Base-by-base conservation (phyloP, 1,140 invertebrate species). In the Lordiphosa mommai region DNA sequence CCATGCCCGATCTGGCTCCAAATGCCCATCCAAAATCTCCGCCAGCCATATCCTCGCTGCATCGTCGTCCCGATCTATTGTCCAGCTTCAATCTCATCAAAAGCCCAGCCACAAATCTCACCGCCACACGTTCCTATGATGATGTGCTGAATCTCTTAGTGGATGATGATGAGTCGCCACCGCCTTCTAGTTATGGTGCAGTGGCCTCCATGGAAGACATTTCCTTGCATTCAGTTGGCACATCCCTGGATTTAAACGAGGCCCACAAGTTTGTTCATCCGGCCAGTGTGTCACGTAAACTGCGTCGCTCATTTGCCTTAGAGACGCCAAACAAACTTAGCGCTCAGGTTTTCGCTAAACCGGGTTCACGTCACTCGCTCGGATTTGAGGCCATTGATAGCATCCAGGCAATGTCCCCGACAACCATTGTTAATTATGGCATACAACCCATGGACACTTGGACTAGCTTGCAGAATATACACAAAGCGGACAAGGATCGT, bases 391-490 rank as follows among this genome's bases (percentile, higher is more conserved):
- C 89, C n/a, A 67, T 72, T 34, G 88, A 89, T 29, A 77, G 70
- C 3, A 71, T 84, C n/a, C 70, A 88, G 41, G 46, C 61, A 2
- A n/a, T 68, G 2, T 23, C 41, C 43, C 48, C 63, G 3, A 9
- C 70, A 2, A 27, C 44, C 23, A 29, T 32, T 2, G 6, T 30
- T 4, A 12, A 20, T 14, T 48, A 52, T 49, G 23, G 29, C 4
- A 73, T 72, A 7, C 77, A 84, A 37, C 55, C 74, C 33, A 80
- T 80, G 76, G 74, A 80, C 5, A 88, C 85, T 7, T 92, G 92
- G 92, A 91, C 91, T 20, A 92, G 92, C 59, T 70, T 93, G 0
- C 92, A 92, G 59, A 92, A 93, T 47, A 89, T 92, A 40, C 86
- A 84, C 44, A 79, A 68, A 14, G 48, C 59, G 1, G 27, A 36